Percentiles rank a stretch among this genome's conserved stretches.
Evolutionary conservation across 2,113 vertebrate species (phyloP).

Genomic region (Pseudorhombus dupliciocellatus): DNA sequence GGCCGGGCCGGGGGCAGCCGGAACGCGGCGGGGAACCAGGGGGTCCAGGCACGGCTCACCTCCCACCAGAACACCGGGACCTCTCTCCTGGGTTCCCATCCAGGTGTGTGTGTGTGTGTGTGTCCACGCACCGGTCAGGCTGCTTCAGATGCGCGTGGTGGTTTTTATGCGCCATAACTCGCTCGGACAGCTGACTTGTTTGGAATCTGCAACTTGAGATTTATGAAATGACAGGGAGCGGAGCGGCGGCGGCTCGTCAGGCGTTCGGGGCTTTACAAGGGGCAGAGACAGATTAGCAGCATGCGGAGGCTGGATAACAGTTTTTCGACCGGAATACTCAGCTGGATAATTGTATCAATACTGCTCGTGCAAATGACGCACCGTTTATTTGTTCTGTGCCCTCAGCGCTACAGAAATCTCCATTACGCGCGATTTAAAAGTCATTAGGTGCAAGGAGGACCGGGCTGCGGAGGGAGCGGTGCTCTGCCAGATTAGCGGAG

Average conservation of each 20-base stretch:
- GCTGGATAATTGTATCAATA: slow-evolving; percentile 81
- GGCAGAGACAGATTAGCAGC: slow-evolving; percentile 67
- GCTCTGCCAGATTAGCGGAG: slow-evolving; percentile 28
- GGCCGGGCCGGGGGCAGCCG: slow-evolving; percentile 10
- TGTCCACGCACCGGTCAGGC: background rate
- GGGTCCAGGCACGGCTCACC: background rate
- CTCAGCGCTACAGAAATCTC: slow-evolving; percentile 57
- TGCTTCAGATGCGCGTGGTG: background rate
- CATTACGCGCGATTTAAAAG: slow-evolving; percentile 67
- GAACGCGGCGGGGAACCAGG: background rate
- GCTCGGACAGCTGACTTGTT: slow-evolving; percentile 45
- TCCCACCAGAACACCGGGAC: background rate
- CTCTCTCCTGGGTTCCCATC: background rate
- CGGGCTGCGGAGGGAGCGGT: slow-evolving; percentile 33
- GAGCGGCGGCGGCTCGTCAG: slow-evolving; percentile 16
- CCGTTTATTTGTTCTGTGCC: slow-evolving; percentile 81
- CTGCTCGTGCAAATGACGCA: slow-evolving; percentile 72
- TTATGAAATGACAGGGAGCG: slow-evolving; percentile 39
- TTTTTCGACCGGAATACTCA: slow-evolving; percentile 73
- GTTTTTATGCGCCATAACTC: slow-evolving; percentile 1
- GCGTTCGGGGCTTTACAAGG: slow-evolving; percentile 37
- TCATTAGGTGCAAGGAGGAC: slow-evolving; percentile 54
- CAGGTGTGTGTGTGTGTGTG: no score
- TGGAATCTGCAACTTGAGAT: slow-evolving; percentile 37
- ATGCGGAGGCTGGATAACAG: slow-evolving; percentile 75